Evolutionary conservation across 2,797 vertebrate genomes (phyloP).

Genomic region (Peromyscus melanophrys): DNA sequence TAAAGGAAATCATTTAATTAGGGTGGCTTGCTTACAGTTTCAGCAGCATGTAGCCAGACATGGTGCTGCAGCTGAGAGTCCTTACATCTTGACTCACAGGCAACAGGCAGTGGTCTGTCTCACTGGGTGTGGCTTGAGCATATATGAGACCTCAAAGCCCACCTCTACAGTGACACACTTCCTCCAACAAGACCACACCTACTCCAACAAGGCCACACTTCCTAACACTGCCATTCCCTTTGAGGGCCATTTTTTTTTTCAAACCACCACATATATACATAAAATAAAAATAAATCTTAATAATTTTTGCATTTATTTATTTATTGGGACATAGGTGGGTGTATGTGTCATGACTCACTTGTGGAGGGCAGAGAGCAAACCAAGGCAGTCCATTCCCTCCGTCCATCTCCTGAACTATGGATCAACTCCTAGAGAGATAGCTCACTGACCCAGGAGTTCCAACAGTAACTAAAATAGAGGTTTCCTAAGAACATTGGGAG

Average conservation of each 20-base stretch:
- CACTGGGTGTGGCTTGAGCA: not conserved
- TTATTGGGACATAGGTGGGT: not conserved
- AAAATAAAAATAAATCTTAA: not conserved
- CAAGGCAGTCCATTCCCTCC: not conserved
- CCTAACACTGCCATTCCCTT: not conserved
- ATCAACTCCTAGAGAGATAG: not conserved
- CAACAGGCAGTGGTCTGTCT: not conserved
- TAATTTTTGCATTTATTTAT: not conserved
- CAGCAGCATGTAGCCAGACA: not conserved
- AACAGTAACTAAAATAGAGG: not conserved
- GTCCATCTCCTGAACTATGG: not conserved
- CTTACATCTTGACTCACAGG: not conserved
- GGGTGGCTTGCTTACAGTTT: not conserved
- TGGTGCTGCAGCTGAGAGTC: not conserved
- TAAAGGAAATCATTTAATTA: not conserved
- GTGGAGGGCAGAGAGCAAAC: not conserved
- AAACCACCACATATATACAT: not conserved
- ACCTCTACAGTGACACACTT: not conserved
- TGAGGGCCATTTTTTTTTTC: not conserved
- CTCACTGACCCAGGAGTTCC: not conserved
- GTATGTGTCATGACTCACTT: not conserved
- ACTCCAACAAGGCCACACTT: not conserved
- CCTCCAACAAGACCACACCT: not conserved
- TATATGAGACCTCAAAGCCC: not conserved
- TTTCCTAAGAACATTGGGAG: not conserved